Base-by-base conservation (phyloP, 2,888 invertebrate genomes). In the Ormyrus rosae region DNA sequence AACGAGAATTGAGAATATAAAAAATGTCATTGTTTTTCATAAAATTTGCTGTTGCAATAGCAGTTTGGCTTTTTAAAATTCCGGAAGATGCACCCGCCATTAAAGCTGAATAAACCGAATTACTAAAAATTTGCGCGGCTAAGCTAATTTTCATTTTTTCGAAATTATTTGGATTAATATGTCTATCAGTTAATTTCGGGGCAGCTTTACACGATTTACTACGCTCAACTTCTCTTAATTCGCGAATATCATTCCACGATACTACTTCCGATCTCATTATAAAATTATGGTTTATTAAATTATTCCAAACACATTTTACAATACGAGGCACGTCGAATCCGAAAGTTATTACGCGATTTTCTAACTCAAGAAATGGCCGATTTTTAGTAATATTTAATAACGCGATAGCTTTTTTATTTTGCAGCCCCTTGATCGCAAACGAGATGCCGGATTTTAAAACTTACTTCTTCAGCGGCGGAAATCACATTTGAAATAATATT, bases 91-190 rank as follows among this genome's bases (percentile, higher is more conserved):
- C 0, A 63, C 46, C 4, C 46, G 63, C 11, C 63, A 1, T 19
- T 63, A 58, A 58, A 58, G 6, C 58, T 8, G 1, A 10, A 19
- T 63, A 63, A 63, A 19, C 34, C 10, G 11, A 19, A 46, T 19
- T 61, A 34, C 53, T 53, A 53, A 60, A 60, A 64, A 85, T 69
- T 81, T 86, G 85, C 0, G 84, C 78, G 6, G 85, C 85, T 45
- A 82, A 80, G 45, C 74, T 78, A 10, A 84, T 83, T 63, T 74
- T 82, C 84, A 86, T 85, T 67, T 84, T 84, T 65, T 84, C 74
- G 34, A 34, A 34, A 34, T 34, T 34, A 34, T 34, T 34, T 34
- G 2, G 34, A 2, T 34, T 34, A 34, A 34, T 34, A 34, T 34
- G 34, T 34, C 2, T 34, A 34, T 34, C 34, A 1, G 34, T 34